These are phyloP conservation scores for Solea solea DNA, from an alignment of 2,113 vertebrate species.

Conservation along the genomic window DNA sequence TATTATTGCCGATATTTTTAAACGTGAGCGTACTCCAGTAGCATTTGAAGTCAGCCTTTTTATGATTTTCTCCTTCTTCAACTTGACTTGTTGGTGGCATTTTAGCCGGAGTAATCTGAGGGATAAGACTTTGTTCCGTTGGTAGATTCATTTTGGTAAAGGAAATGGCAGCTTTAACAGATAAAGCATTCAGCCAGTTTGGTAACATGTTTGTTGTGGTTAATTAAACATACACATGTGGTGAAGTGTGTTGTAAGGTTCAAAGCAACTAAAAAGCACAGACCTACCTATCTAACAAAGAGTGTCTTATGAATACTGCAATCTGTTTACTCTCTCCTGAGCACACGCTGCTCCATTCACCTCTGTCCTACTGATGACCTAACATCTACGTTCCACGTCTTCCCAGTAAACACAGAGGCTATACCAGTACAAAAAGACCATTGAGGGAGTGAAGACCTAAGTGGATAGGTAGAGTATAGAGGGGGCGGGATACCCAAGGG, in stretches of 20 bases:
- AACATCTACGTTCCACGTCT: slow-evolving; percentile 60
- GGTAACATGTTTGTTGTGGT: slow-evolving; percentile 18
- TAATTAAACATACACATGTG: neutral
- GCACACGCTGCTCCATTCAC: slow-evolving; percentile 60
- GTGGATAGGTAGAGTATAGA: slow-evolving; percentile 14
- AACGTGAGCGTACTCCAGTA: slow-evolving; percentile 46
- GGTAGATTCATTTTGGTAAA: too few relatives aligned
- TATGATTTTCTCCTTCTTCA: slow-evolving; percentile 6
- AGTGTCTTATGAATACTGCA: slow-evolving; percentile 31
- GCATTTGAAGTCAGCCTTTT: slow-evolving; percentile 41
- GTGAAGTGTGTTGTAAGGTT: slow-evolving; percentile 36
- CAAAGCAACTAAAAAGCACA: slow-evolving; percentile 27
- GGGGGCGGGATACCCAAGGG: slow-evolving; percentile 8
- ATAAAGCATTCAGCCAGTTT: neutral
- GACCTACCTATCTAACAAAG: slow-evolving; percentile 37
- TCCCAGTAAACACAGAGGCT: slow-evolving; percentile 55
- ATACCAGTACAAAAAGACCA: slow-evolving; percentile 52
- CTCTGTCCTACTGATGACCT: slow-evolving; percentile 74
- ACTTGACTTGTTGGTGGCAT: slow-evolving; percentile 2
- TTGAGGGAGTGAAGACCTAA: slow-evolving; percentile 53
- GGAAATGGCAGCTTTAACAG: too few relatives aligned
- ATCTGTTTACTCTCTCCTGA: slow-evolving; percentile 66
- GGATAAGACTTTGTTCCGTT: too few relatives aligned
- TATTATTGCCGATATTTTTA: slow-evolving; percentile 76
- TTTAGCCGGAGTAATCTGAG: slow-evolving; percentile 1